Conservation (phyloP, 2,797 vertebrate species). For the Odontamblyopus rebecca region DNA sequence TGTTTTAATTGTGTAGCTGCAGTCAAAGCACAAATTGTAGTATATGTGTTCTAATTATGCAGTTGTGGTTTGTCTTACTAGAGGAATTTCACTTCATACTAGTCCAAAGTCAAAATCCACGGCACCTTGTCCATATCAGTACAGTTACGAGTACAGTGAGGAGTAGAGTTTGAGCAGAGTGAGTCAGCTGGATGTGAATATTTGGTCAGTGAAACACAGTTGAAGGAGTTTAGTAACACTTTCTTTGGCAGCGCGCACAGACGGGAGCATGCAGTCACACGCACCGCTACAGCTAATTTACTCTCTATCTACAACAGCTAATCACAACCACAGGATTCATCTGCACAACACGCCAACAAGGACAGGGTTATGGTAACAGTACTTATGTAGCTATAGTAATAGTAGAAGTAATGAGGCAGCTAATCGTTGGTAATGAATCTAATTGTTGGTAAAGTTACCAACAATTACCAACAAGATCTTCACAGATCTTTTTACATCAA, state of each 20-base stretch:
- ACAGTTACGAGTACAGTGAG: neutral
- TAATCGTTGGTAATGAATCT: too few relatives aligned
- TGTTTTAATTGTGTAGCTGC: neutral
- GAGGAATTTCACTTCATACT: neutral
- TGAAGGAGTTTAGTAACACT: slow-evolving; percentile 28
- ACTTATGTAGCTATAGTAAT: too few relatives aligned
- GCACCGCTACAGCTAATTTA: slow-evolving; percentile 28
- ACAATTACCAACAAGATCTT: too few relatives aligned
- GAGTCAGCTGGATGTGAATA: slow-evolving; percentile 18
- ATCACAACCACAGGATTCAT: slow-evolving; percentile 16
- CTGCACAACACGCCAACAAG: neutral
- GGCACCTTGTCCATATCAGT: slow-evolving; percentile 23
- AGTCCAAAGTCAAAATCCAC: neutral
- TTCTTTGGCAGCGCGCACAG: slow-evolving; percentile 27
- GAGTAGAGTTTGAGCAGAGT: neutral
- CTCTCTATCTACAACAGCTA: slow-evolving; percentile 13
- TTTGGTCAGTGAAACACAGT: slow-evolving; percentile 26
- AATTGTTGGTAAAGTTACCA: too few relatives aligned
- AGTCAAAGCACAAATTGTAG: neutral
- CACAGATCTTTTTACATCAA: too few relatives aligned
- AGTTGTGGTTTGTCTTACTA: neutral
- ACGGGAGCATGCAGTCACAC: slow-evolving; percentile 26
- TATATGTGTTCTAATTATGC: neutral
- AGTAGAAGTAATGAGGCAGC: too few relatives aligned
- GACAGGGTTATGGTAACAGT: too few relatives aligned